Conservation (phyloP, 2,797 vertebrate species). For the Malacoraja senta region DNA sequence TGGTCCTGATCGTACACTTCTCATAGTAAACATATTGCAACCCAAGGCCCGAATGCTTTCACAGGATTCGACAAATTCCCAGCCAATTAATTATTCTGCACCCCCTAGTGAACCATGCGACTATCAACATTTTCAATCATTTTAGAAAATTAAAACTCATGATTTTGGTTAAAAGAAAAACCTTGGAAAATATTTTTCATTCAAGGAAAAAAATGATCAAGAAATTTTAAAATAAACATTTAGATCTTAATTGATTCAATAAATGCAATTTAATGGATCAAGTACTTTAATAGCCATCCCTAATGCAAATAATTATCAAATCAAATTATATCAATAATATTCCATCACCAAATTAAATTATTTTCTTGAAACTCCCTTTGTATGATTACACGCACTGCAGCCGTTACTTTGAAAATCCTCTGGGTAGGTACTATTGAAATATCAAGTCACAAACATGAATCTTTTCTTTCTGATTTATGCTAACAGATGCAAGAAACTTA, state of each 20-base stretch:
- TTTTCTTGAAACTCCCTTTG: not conserved
- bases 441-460: not conserved
- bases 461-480: no score
- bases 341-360: not conserved
- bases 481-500: no score
- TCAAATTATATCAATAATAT: not conserved
- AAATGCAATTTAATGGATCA: not conserved
- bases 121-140: not conserved
- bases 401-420: not conserved
- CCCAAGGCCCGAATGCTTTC: not conserved
- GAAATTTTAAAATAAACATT: not conserved
- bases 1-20: not conserved
- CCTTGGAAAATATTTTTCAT: no score
- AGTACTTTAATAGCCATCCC: not conserved
- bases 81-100: no score
- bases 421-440: not conserved
- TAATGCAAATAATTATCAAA: not conserved
- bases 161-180: not conserved
- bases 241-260: not conserved
- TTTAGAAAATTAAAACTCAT: not conserved
- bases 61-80: not conserved
- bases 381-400: not conserved
- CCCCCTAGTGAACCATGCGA: no score
- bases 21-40: not conserved
- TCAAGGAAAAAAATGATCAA: not conserved